These are phyloP conservation scores for Ceyx erithaca DNA, from an alignment of 2,797 vertebrate genomes.

Conservation along the genomic window DNA sequence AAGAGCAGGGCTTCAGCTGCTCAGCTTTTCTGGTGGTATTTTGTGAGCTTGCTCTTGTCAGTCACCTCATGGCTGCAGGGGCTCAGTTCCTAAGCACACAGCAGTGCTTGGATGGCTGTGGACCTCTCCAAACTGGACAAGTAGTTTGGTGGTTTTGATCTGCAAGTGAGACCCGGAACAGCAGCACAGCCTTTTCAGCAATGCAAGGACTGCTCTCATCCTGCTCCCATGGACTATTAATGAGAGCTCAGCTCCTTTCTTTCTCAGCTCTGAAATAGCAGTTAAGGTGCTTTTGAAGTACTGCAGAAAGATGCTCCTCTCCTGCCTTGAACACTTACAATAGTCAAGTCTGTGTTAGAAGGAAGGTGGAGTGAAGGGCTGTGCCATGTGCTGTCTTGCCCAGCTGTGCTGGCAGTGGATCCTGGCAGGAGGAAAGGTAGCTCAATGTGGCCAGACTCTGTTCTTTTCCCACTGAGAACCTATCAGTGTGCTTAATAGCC, in stretches of 20 bases:
- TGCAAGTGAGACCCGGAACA: not conserved
- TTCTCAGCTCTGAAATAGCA: not conserved
- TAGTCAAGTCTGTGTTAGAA: not conserved
- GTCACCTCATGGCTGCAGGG: rapidly evolving
- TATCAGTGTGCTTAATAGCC: not conserved
- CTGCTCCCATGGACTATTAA: not conserved
- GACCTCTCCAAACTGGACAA: not conserved
- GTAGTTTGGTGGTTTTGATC: not conserved
- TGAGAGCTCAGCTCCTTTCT: not conserved
- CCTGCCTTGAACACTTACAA: not conserved
- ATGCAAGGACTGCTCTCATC: not conserved
- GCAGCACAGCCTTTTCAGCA: not conserved
- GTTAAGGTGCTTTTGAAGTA: not conserved
- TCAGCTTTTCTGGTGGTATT: not conserved
- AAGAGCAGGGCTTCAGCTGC: not conserved
- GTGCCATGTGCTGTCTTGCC: rapidly evolving
- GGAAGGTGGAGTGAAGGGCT: not conserved
- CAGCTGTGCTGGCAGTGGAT: not conserved
- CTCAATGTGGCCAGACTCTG: rapidly evolving
- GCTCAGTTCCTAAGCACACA: not conserved
- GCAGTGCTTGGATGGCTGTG: not conserved
- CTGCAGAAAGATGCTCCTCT: not conserved
- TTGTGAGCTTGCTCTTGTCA: not conserved
- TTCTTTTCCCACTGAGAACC: not conserved
- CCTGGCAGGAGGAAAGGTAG: not conserved